phyloP scores from a whole-genome alignment of 2,888 invertebrate species.

The Dicroscelio sp. region DNA sequence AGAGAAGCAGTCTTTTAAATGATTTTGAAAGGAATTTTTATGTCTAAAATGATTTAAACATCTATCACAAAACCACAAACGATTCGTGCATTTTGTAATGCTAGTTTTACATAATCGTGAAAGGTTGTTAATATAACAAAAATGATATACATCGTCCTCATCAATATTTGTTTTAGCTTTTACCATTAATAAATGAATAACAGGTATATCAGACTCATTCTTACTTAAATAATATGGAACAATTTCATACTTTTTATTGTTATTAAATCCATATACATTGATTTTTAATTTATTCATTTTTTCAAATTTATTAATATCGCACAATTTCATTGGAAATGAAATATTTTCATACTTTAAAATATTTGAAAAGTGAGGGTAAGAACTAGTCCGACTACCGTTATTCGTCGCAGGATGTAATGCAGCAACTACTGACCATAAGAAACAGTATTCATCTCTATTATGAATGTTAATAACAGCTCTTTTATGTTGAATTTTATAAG shows the following conservation, averaged over 20 bases:
- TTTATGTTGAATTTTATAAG: too few species aligned
- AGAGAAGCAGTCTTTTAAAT: not conserved
- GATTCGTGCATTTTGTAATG: not conserved
- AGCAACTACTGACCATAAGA: slow-evolving; percentile 27
- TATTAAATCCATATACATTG: too few species aligned
- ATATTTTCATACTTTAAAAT: not conserved
- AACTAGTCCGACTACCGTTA: not conserved
- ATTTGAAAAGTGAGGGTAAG: not conserved
- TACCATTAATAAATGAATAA: too few species aligned
- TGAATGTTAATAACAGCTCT: slow-evolving; percentile 38
- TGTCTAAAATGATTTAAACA: slow-evolving; percentile 5
- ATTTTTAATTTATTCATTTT: too few species aligned
- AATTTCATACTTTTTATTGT: not conserved
- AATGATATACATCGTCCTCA: too few species aligned
- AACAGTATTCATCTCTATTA: too few species aligned
- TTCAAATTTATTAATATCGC: too few species aligned
- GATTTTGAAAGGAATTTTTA: slow-evolving; percentile 10
- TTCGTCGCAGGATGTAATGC: slow-evolving; percentile 7
- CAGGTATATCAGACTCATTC: not conserved
- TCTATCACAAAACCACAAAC: slow-evolving; percentile 5
- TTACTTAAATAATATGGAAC: too few species aligned
- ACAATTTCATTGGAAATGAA: not conserved
- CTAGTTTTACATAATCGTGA: not conserved
- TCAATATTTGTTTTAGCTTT: too few species aligned
- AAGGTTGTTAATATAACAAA: not conserved